These are phyloP conservation scores for Malurus melanocephalus DNA, from an alignment of 2,113 vertebrate species.

Conservation along the genomic window DNA sequence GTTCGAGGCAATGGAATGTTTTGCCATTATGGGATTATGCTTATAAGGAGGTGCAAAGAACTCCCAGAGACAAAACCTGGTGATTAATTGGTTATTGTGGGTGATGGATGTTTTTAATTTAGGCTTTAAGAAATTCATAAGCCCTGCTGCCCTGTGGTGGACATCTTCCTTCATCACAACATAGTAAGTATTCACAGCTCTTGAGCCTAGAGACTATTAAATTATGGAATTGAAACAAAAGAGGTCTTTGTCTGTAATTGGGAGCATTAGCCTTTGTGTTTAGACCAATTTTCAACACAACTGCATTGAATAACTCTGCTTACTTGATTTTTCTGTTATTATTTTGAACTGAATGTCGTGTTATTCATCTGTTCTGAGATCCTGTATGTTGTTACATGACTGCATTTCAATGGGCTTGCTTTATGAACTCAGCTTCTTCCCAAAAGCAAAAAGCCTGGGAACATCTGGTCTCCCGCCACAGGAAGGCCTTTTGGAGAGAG, in stretches of 20 bases:
- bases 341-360: not conserved
- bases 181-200: not conserved
- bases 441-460: not conserved
- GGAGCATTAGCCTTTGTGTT: not conserved
- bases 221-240: constrained; percentile 43
- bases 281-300: not conserved
- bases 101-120: not conserved
- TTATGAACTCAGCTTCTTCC: not conserved
- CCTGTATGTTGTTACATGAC: not conserved
- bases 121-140: not conserved
- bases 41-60: not conserved
- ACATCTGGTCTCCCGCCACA: not conserved
- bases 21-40: constrained; percentile 15
- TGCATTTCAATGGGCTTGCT: not conserved
- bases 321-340: not conserved
- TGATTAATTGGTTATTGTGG: constrained; percentile 3
- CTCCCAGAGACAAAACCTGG: not conserved
- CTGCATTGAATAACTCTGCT: not conserved
- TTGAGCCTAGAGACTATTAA: not conserved
- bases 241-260: not conserved
- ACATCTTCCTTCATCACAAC: not conserved
- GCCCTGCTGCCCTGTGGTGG: not conserved
- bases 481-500: constrained; percentile 5
- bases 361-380: not conserved
- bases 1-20: not conserved